phyloP scores from a whole-genome alignment of 30 jellyfish, hydroid and myxozoan genomes.

The Pelagia noctiluca region DNA sequence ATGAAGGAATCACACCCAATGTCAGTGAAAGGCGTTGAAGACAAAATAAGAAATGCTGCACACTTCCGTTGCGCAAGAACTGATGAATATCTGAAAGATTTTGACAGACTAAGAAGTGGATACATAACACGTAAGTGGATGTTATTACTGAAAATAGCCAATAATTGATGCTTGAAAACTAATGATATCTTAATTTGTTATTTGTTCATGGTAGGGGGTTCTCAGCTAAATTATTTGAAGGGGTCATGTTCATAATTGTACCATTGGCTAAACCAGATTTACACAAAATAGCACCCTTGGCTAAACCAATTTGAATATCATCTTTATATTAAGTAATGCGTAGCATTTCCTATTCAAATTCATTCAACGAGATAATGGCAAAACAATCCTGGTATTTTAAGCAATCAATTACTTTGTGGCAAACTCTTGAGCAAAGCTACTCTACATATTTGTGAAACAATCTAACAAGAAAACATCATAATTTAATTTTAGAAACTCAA shows the following conservation, averaged over 20 bases:
- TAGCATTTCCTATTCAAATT: too few species aligned
- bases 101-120: constrained; percentile 95
- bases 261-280: neutral
- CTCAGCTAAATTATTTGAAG: neutral
- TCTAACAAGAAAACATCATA: too few species aligned
- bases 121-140: constrained; percentile 81
- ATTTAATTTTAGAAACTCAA: constrained; percentile 69
- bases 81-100: constrained; percentile 92
- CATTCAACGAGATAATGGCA: too few species aligned
- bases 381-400: too few species aligned
- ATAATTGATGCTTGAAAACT: too few species aligned
- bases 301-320: too few species aligned
- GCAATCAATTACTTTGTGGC: too few species aligned
- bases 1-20: constrained; percentile 12
- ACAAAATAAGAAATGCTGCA: constrained; percentile 78
- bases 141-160: neutral
- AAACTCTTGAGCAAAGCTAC: too few species aligned
- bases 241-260: neutral
- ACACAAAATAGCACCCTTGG: neutral
- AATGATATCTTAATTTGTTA: too few species aligned
- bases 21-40: constrained; percentile 71
- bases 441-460: too few species aligned
- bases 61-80: constrained; percentile 77
- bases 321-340: too few species aligned
- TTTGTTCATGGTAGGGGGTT: too few species aligned